Conservation (phyloP, 2,113 vertebrate genomes). For the Ciconia maguari region DNA sequence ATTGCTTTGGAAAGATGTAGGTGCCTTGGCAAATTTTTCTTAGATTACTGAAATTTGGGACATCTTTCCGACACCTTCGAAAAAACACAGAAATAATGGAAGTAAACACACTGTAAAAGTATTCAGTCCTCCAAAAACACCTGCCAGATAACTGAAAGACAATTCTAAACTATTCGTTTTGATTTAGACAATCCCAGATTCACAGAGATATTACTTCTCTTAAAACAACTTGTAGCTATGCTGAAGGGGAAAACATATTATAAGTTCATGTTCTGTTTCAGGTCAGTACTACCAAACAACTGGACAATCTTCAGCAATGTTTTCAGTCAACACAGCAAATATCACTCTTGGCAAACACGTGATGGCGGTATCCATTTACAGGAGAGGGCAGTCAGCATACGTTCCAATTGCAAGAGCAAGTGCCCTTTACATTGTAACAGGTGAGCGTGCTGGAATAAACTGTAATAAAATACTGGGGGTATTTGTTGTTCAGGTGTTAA, state of each 20-base stretch:
- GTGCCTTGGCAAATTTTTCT: not conserved
- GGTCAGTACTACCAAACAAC: slow-evolving; percentile 87
- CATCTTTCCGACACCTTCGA: not conserved
- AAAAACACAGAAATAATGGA: not conserved
- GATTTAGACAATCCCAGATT: not conserved
- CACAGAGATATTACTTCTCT: not conserved
- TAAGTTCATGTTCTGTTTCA: slow-evolving; percentile 44
- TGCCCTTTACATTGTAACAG: slow-evolving; percentile 82
- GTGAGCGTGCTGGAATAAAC: slow-evolving; percentile 59
- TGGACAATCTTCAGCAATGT: slow-evolving; percentile 78
- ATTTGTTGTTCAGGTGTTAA: not conserved
- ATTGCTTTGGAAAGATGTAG: not conserved
- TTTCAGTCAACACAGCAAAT: slow-evolving; percentile 87
- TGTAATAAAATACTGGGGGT: not conserved
- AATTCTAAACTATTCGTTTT: not conserved
- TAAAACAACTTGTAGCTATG: not conserved
- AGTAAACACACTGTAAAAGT: not conserved
- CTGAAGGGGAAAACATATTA: not conserved
- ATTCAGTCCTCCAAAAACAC: not conserved
- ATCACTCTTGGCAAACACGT: slow-evolving; percentile 83
- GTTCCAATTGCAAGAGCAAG: slow-evolving; percentile 79
- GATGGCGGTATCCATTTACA: slow-evolving; percentile 88
- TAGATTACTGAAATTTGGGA: not conserved
- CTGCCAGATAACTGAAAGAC: not conserved
- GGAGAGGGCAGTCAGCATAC: slow-evolving; percentile 73